A percentile compares a stretch with the other conserved stretches of the same genome.
These are phyloP conservation scores for Atractosteus spatula DNA, from an alignment of 2,113 vertebrate genomes.

Conservation along the genomic window DNA sequence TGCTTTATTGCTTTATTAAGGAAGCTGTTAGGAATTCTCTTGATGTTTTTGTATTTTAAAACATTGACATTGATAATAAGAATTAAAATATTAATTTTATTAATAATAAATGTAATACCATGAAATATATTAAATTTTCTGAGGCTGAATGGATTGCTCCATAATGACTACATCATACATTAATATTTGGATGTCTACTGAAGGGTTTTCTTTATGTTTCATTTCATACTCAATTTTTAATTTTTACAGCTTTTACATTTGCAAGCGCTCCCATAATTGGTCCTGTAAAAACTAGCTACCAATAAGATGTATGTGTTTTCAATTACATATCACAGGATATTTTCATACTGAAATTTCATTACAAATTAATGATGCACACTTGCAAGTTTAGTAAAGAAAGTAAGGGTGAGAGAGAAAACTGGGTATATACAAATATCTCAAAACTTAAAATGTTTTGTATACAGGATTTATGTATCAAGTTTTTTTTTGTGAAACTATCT, in stretches of 20 bases:
- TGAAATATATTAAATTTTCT: neutral
- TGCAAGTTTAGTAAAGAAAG: conserved; percentile 26
- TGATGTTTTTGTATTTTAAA: too few species aligned
- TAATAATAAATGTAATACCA: too few species aligned
- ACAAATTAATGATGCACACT: conserved; percentile 43
- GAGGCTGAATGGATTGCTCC: neutral
- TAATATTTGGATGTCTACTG: conserved; percentile 57
- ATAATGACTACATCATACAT: neutral
- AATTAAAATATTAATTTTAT: too few species aligned
- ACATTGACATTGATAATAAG: too few species aligned
- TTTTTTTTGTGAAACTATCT: too few species aligned
- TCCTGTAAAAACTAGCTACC: conserved; percentile 61
- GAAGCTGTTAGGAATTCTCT: too few species aligned
- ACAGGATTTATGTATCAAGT: too few species aligned
- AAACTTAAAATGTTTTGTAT: too few species aligned
- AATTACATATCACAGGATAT: conserved; percentile 46
- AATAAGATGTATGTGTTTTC: conserved; percentile 71
- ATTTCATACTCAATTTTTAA: conserved; percentile 71
- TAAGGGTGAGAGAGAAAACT: neutral
- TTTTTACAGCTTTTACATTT: conserved; percentile 73
- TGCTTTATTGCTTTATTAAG: too few species aligned
- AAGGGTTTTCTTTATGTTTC: conserved; percentile 71
- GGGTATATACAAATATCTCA: too few species aligned
- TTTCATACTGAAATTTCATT: conserved; percentile 41
- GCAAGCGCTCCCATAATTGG: conserved; percentile 73